These are phyloP conservation scores for Ferrisia virgata DNA, from an alignment of 2,888 invertebrate genomes.

Conservation along the genomic window DNA sequence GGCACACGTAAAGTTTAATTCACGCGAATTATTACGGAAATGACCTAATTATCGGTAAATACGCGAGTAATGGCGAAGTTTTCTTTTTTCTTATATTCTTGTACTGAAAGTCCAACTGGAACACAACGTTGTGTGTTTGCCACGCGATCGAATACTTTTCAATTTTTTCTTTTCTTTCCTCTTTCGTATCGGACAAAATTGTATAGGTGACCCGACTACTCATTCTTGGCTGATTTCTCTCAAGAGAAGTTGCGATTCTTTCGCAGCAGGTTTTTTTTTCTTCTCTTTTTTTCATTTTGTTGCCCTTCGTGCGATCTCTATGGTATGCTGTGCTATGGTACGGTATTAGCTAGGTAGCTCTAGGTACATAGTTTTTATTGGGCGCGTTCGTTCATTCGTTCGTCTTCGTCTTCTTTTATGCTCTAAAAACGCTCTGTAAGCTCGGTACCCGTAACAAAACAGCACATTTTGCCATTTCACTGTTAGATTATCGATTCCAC, in stretches of 20 bases:
- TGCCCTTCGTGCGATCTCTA: not conserved
- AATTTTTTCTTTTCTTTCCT: not conserved
- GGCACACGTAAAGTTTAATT: slow-evolving; percentile 1
- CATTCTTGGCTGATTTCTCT: not conserved
- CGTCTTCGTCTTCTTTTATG: too few species aligned
- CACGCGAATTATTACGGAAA: slow-evolving; percentile 28
- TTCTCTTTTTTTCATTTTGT: not conserved
- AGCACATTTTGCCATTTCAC: slow-evolving; percentile 42
- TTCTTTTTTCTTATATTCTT: too few species aligned
- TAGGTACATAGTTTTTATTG: too few species aligned
- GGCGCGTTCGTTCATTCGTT: too few species aligned
- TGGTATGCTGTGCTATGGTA: too few species aligned
- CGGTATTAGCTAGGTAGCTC: too few species aligned
- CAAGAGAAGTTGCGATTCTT: too few species aligned
- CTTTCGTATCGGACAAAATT: not conserved
- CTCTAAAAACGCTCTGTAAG: slow-evolving; percentile 24
- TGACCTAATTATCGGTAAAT: slow-evolving; percentile 28
- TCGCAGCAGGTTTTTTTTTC: not conserved
- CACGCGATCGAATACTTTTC: not conserved
- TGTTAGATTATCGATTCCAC: slow-evolving; percentile 44
- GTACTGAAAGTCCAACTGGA: not conserved
- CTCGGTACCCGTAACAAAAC: slow-evolving; percentile 38
- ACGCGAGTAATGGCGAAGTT: slow-evolving; percentile 1
- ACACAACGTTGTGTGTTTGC: not conserved
- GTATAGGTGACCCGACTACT: not conserved